Conservation (phyloP, 2,888 invertebrate genomes). For the Homarus gammarus region DNA sequence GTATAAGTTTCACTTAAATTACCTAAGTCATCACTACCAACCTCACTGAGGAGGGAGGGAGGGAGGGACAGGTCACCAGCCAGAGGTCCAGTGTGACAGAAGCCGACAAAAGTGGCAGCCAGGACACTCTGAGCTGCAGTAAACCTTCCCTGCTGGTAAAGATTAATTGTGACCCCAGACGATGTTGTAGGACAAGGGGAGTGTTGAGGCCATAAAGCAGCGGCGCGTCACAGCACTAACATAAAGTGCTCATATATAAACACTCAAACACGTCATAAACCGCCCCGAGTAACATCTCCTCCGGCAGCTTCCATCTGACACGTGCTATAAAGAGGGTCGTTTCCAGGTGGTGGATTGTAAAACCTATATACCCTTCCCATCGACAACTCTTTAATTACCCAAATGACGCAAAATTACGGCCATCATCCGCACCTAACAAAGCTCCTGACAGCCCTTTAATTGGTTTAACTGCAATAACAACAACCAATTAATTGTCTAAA, state of each 20-base stretch:
- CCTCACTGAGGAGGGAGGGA: no score
- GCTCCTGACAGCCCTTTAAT: conserved; percentile 55
- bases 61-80: not conserved
- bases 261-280: conserved; percentile 5
- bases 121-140: not conserved
- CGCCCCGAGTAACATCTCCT: not conserved
- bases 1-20: no score
- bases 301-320: not conserved
- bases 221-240: not conserved
- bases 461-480: conserved; percentile 57
- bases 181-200: not conserved
- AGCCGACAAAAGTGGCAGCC: not conserved
- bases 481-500: conserved; percentile 55
- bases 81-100: not conserved
- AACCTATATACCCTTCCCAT: conserved; percentile 18
- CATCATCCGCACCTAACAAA: conserved; percentile 45
- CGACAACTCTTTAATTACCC: conserved; percentile 47
- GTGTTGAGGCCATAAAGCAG: not conserved
- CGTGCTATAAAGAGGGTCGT: conserved; percentile 14
- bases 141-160: not conserved
- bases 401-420: conserved; percentile 40
- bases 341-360: conserved; percentile 46
- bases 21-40: no score
- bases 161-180: conserved; percentile 4
- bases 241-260: conserved; percentile 24